phyloP scores from a whole-genome alignment of 53 echinoderm and acorn worm species.

The Crossaster papposus region DNA sequence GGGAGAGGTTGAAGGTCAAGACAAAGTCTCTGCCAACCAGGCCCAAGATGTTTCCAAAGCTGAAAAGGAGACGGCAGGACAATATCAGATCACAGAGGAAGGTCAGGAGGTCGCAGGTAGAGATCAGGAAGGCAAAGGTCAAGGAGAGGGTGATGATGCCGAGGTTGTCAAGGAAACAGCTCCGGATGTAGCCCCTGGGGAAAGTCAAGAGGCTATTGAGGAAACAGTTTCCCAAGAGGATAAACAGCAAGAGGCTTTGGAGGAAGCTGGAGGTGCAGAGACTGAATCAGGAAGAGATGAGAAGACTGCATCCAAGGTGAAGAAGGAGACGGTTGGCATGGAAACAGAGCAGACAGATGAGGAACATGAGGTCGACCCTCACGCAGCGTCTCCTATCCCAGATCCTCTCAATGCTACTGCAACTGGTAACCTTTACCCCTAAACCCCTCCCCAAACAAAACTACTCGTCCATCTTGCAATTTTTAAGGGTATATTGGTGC shows the following conservation, averaged over 20 bases:
- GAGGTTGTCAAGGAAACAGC: not conserved
- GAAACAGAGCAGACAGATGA: constrained; percentile 89
- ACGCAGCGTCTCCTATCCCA: constrained; percentile 84
- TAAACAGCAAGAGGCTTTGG: not conserved
- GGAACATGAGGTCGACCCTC: constrained; percentile 82
- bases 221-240: constrained; percentile 12
- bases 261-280: constrained; percentile 38
- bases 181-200: not conserved
- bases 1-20: constrained; percentile 8
- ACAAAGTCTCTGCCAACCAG: constrained; percentile 14
- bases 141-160: not conserved
- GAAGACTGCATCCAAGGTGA: not conserved
- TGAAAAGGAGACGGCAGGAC: constrained; percentile 6
- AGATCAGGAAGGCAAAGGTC: not conserved
- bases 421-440: constrained; percentile 69
- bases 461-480: not conserved
- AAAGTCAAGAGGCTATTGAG: constrained; percentile 20
- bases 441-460: not conserved
- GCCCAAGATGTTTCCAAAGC: not conserved
- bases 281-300: constrained; percentile 46
- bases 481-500: no score
- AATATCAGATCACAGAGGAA: constrained; percentile 22
- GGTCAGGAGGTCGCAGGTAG: not conserved
- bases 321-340: constrained; percentile 68
- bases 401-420: constrained; percentile 84